These are phyloP conservation scores for Geopemphigus sp. DNA, from an alignment of 1,140 invertebrate species.

Conservation along the genomic window DNA sequence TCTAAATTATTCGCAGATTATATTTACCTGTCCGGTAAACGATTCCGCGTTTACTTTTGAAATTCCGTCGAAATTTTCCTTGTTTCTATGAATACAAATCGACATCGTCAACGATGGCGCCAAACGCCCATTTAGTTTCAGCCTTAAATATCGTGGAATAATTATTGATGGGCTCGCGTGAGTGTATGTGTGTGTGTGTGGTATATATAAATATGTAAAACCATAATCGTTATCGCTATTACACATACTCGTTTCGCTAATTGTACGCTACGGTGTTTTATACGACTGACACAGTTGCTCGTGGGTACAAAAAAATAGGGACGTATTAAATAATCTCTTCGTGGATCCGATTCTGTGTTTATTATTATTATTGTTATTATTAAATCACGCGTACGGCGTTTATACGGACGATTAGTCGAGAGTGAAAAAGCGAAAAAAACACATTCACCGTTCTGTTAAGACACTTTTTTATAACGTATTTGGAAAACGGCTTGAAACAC, in stretches of 20 bases:
- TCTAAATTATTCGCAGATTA: too few relatives aligned
- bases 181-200: too few relatives aligned
- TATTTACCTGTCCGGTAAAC: too few relatives aligned
- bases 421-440: background rate
- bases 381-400: background rate
- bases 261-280: background rate
- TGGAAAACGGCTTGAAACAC: background rate
- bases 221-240: too few relatives aligned
- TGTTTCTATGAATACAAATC: too few relatives aligned
- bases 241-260: background rate
- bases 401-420: background rate
- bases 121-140: too few relatives aligned
- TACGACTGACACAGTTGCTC: constrained; percentile 3
- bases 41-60: too few relatives aligned
- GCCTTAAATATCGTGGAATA: too few relatives aligned
- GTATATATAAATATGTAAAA: too few relatives aligned
- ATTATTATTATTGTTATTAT: background rate
- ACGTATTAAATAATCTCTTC: background rate
- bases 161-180: too few relatives aligned
- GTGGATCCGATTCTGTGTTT: background rate
- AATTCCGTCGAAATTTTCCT: too few relatives aligned
- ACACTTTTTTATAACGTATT: background rate
- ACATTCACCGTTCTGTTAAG: background rate
- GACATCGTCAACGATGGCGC: too few relatives aligned
- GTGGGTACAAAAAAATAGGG: background rate